phyloP scores from a whole-genome alignment of 2,888 invertebrate species.

The Tortricodes alternella region DNA sequence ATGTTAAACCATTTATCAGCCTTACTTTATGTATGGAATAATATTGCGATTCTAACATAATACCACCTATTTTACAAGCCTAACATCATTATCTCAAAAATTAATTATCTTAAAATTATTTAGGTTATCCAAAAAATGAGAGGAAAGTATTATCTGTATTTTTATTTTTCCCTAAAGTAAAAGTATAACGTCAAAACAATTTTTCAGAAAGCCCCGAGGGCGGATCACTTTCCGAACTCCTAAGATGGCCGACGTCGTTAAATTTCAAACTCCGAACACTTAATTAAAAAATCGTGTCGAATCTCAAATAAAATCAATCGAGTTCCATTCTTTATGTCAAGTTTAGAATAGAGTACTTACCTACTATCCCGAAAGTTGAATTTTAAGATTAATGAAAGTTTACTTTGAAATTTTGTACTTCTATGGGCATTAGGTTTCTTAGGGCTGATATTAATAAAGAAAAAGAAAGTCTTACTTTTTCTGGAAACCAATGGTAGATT shows the following conservation, averaged over 20 bases:
- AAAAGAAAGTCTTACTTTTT: no score
- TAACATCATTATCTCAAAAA: no score
- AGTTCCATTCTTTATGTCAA: neutral
- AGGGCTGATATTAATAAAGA: no score
- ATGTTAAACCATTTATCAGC: no score
- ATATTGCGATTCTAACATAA: no score
- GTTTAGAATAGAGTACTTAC: neutral
- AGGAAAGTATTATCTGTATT: neutral
- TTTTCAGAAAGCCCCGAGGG: slow-evolving; percentile 16
- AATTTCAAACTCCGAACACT: slow-evolving; percentile 45
- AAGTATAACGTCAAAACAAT: slow-evolving; percentile 16
- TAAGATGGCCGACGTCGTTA: slow-evolving; percentile 45
- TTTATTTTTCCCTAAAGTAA: neutral
- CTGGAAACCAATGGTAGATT: no score
- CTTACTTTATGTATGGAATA: no score
- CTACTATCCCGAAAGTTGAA: neutral
- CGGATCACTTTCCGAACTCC: slow-evolving; percentile 26
- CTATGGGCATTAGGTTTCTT: no score
- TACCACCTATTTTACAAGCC: no score
- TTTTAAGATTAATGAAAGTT: neutral
- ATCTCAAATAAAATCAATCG: slow-evolving; percentile 79
- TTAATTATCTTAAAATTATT: no score
- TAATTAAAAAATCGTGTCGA: slow-evolving; percentile 81
- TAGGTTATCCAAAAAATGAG: no score
- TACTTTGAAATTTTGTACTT: neutral